Percentiles rank a stretch among this genome's conserved stretches.
These are phyloP conservation scores for Dorcus hopei DNA, from an alignment of 2,888 invertebrate species.

Conservation along the genomic window DNA sequence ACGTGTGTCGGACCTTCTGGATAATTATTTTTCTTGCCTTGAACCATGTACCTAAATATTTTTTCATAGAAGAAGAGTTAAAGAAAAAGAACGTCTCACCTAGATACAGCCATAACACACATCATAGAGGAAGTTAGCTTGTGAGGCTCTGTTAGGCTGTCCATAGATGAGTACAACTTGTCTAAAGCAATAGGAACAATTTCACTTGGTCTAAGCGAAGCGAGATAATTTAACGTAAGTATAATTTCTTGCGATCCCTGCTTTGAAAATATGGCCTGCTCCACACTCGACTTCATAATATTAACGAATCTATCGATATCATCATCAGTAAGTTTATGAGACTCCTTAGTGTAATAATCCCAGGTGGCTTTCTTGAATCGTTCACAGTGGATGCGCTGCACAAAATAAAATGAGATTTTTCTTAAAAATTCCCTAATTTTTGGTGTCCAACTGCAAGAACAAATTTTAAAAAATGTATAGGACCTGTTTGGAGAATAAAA, in stretches of 20 bases:
- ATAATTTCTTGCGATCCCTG: constrained; percentile 61
- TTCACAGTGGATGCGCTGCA: constrained; percentile 61
- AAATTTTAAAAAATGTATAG: not conserved
- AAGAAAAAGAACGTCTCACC: constrained; percentile 38
- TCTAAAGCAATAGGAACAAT: constrained; percentile 83
- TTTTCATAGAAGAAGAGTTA: not conserved
- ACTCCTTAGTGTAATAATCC: constrained; percentile 66
- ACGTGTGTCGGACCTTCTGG: constrained; percentile 79
- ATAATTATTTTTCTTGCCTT: constrained; percentile 56
- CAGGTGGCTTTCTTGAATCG: constrained; percentile 62
- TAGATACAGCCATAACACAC: constrained; percentile 66
- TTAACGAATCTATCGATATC: constrained; percentile 81
- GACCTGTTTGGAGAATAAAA: not conserved
- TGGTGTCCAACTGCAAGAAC: constrained; percentile 61
- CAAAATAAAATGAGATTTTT: constrained; percentile 65
- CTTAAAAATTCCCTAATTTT: constrained; percentile 65
- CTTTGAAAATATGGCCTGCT: constrained; percentile 78
- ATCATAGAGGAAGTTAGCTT: constrained; percentile 71
- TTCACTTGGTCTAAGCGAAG: constrained; percentile 74
- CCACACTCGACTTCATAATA: constrained; percentile 68
- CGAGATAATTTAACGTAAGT: constrained; percentile 69
- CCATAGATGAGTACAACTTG: constrained; percentile 73
- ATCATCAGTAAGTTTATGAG: constrained; percentile 69
- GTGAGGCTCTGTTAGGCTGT: constrained; percentile 87
- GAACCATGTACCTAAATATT: constrained; percentile 43